phyloP scores from a whole-genome alignment of 2,888 invertebrate species.

The Serrognathus titanus region DNA sequence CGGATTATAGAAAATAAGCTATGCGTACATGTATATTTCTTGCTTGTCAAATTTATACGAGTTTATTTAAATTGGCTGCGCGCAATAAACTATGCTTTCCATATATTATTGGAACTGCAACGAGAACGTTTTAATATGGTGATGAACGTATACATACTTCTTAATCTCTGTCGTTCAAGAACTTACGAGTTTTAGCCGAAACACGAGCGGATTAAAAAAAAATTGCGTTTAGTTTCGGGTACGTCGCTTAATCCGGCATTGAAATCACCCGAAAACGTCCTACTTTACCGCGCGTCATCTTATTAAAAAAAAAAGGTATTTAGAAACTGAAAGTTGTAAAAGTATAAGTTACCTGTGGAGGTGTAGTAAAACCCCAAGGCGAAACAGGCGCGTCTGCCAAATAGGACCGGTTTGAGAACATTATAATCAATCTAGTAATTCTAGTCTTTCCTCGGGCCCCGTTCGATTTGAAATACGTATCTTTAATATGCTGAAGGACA shows the following conservation, averaged over 20 bases:
- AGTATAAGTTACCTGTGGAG: constrained; percentile 26
- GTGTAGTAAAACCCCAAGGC: constrained; percentile 25
- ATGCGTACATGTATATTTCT: neutral
- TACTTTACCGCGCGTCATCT: too few species aligned
- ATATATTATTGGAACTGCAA: too few species aligned
- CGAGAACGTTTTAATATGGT: too few species aligned
- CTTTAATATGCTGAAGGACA: constrained; percentile 25
- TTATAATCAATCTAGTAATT: constrained; percentile 31
- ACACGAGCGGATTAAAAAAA: too few species aligned
- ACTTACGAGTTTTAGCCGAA: too few species aligned
- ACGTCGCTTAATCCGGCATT: neutral
- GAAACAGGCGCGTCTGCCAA: constrained; percentile 30
- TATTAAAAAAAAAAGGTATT: constrained; percentile 10
- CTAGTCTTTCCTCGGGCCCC: constrained; percentile 8
- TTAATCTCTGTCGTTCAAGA: too few species aligned
- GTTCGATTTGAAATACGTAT: constrained; percentile 20
- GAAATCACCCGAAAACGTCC: neutral
- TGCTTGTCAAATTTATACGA: constrained; percentile 1
- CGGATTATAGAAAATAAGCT: too few species aligned
- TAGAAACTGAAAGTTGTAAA: constrained; percentile 26
- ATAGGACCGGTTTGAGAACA: constrained; percentile 35
- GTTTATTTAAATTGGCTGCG: neutral
- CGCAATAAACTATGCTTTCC: neutral
- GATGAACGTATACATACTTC: too few species aligned
- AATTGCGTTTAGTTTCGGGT: too few species aligned